Conservation (phyloP, 1,140 invertebrate genomes). For the Acyrthosiphon pisum region DNA sequence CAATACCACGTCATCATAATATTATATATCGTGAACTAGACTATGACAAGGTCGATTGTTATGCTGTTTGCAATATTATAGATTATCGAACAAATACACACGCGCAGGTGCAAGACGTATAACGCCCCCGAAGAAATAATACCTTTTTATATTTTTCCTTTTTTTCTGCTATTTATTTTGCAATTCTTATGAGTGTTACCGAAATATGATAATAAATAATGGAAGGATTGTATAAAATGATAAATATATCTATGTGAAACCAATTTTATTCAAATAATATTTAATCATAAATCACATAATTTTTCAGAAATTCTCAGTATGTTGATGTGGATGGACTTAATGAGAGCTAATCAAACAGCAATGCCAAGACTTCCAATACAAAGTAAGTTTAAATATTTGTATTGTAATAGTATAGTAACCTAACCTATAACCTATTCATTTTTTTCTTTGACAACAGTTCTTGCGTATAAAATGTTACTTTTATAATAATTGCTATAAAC, state of each 20-base stretch:
- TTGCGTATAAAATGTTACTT: neutral
- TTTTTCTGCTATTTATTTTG: neutral
- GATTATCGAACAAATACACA: neutral
- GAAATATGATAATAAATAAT: neutral
- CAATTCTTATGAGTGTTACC: neutral
- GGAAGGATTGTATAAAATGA: neutral
- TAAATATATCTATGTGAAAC: neutral
- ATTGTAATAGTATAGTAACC: too few species aligned
- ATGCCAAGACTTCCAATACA: conserved; percentile 30
- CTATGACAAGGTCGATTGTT: neutral
- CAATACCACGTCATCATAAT: neutral
- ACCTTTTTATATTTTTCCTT: neutral
- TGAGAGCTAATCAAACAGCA: conserved; percentile 44
- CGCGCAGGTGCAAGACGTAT: neutral
- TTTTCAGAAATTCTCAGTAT: conserved; percentile 51
- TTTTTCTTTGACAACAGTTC: neutral
- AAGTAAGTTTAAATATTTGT: conserved; percentile 7
- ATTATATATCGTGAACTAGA: neutral
- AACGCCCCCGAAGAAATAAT: too few species aligned
- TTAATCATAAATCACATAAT: neutral
- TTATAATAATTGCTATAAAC: neutral
- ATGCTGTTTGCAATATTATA: neutral
- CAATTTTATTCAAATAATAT: neutral
- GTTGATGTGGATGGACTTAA: conserved; percentile 52
- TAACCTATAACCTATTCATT: neutral